Percentiles rank a stretch among this genome's conserved stretches.
phyloP scores from a whole-genome alignment of 2,113 vertebrate species.

The Syngnathus floridae region DNA sequence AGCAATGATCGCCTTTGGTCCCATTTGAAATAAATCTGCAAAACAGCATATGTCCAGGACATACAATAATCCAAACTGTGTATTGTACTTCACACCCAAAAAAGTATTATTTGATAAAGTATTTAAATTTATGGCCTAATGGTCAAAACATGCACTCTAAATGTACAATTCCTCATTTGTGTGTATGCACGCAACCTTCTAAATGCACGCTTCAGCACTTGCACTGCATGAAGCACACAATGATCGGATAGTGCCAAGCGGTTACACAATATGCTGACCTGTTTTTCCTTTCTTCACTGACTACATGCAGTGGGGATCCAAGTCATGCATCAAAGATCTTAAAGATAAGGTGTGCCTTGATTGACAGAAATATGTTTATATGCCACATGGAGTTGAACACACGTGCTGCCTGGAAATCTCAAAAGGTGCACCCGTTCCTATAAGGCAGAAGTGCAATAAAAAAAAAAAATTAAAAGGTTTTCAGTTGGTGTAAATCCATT shows the following conservation, averaged over 20 bases:
- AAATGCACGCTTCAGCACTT: conserved; percentile 25
- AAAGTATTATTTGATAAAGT: neutral
- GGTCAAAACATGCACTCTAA: neutral
- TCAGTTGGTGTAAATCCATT: conserved; percentile 25
- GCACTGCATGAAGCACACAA: conserved; percentile 20
- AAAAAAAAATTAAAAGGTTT: neutral
- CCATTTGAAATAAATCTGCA: neutral
- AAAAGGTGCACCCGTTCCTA: conserved; percentile 2
- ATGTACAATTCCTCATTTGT: neutral
- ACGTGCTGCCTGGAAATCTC: neutral
- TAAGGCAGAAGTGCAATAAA: conserved; percentile 13
- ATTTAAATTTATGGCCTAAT: neutral
- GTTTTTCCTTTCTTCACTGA: conserved; percentile 42
- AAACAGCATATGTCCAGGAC: neutral
- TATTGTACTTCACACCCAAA: neutral
- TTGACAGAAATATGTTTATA: conserved; percentile 31
- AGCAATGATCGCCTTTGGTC: neutral
- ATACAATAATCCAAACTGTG: neutral
- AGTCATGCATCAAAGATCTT: conserved; percentile 43
- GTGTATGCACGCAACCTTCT: neutral
- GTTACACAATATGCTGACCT: conserved; percentile 60
- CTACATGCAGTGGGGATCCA: conserved; percentile 34
- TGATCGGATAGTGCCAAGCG: conserved; percentile 31
- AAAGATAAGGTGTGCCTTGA: conserved; percentile 36
- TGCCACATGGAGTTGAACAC: conserved; percentile 8